phyloP scores from a whole-genome alignment of 2,888 invertebrate species.

The Athrips mouffetella region DNA sequence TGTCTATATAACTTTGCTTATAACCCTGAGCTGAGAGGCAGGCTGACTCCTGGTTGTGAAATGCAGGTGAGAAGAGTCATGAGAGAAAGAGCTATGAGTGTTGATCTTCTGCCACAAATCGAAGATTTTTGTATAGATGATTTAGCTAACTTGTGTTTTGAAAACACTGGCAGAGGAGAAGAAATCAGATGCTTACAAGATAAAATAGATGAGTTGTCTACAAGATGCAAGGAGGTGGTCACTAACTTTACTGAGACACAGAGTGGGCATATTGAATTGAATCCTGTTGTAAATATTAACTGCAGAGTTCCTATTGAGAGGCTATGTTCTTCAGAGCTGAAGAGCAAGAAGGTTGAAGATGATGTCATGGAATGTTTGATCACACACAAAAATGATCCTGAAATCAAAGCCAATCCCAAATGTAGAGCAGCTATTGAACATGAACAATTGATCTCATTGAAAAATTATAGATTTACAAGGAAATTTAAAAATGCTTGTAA shows the following conservation, averaged over 20 bases:
- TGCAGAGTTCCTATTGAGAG: conserved; percentile 89
- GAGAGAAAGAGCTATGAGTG: conserved; percentile 94
- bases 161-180: conserved; percentile 91
- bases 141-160: conserved; percentile 88
- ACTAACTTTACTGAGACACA: conserved; percentile 93
- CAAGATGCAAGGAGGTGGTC: conserved; percentile 86
- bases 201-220: conserved; percentile 83
- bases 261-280: conserved; percentile 92
- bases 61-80: conserved; percentile 94
- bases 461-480: conserved; percentile 95
- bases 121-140: conserved; percentile 94
- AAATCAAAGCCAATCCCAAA: conserved; percentile 86
- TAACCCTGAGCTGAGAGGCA: conserved; percentile 66
- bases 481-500: conserved; percentile 97
- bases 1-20: conserved; percentile 91
- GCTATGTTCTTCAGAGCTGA: conserved; percentile 84
- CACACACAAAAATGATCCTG: conserved; percentile 91
- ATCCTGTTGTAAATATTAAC: conserved; percentile 89
- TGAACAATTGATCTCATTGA: conserved; percentile 95
- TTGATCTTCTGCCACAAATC: conserved; percentile 95
- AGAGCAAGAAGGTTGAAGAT: conserved; percentile 86
- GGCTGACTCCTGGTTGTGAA: conserved; percentile 79
- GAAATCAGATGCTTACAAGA: conserved; percentile 96
- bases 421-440: conserved; percentile 97
- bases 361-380: conserved; percentile 97